Evolutionary conservation across 2,888 invertebrate species (phyloP).

Genomic region (Metacarcinus magister): DNA sequence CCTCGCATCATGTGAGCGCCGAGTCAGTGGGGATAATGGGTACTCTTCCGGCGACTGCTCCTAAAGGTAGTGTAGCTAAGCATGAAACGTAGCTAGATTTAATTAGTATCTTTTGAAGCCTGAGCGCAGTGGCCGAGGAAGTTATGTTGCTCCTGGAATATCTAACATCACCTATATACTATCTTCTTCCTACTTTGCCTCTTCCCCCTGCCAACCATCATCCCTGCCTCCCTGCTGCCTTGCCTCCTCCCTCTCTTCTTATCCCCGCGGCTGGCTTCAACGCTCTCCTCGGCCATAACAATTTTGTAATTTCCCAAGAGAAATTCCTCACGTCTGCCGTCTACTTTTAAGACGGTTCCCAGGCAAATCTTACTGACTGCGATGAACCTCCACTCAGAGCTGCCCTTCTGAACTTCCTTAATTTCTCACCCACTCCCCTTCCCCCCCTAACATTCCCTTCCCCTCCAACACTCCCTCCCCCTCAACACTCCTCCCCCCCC

Average conservation of each 20-base stretch:
- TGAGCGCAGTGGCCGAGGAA: neutral
- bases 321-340: neutral
- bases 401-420: neutral
- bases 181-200: neutral
- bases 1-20: neutral
- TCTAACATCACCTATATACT: neutral
- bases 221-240: neutral
- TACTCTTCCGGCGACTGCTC: neutral
- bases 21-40: neutral
- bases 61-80: neutral
- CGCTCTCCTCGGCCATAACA: slow-evolving; percentile 8
- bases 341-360: neutral
- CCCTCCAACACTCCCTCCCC: neutral
- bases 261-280: neutral
- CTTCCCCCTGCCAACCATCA: neutral
- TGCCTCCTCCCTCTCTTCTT: neutral
- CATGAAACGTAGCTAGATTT: neutral
- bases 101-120: neutral
- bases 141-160: neutral
- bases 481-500: neutral
- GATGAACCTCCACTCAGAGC: neutral
- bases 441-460: neutral
- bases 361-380: slow-evolving; percentile 1
- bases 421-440: neutral
- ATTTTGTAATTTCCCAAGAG: slow-evolving; percentile 43